Evolutionary conservation across 1,140 invertebrate species (phyloP), one percentile per base, ranked within the genome.

Genomic region (Caenorhabditis inopinata): DNA sequence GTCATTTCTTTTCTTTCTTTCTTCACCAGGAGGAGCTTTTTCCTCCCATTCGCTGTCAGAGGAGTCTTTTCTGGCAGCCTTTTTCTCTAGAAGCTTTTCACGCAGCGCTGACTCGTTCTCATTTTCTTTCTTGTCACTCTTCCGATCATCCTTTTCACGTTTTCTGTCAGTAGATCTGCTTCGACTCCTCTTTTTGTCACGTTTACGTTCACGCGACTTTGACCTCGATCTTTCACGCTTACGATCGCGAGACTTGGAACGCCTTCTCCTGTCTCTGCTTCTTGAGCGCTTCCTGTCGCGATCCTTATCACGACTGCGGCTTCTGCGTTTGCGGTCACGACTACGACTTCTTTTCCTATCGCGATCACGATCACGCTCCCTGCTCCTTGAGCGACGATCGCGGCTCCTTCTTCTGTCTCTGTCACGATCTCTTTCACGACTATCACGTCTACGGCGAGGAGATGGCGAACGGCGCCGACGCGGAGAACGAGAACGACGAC

Each of bases 361-460:
- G 21, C 45, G 23, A 14, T 51, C 47, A 7, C 48, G 46, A 23
- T 77, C 35, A 35, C 47, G 27, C 2, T 78, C 38, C 62, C 53
- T 12, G 6, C 32, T 53, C 32, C 76, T 27, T 23, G 29, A 16
- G 21, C 51, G 68, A 88, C 87, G 18, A 85, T 85, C 74, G 87
- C 87, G 73, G 88, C 86, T 46, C 87, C 83, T 83, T 86, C 87
- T 47, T 84, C 87, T 32, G 29, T 79, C 78, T 14, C 77, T 16
- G 6, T 75, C 74, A 29, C 76, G 48, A 29, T 76, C 76, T 25
- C 76, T 38, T 7, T 79, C 62, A 35, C 75, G 53, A 18, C 75
- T 83, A 35, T 79, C 62, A 21, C 79, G 73, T 46, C 83, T 77
- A 3, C 76, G 48, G 5, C 45, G 46, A 2, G 74, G 68, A 1